A percentile compares a stretch with the other conserved stretches of the same genome.
Evolutionary conservation across 2,113 vertebrate species (phyloP).

Genomic region (Burhinus bistriatus): DNA sequence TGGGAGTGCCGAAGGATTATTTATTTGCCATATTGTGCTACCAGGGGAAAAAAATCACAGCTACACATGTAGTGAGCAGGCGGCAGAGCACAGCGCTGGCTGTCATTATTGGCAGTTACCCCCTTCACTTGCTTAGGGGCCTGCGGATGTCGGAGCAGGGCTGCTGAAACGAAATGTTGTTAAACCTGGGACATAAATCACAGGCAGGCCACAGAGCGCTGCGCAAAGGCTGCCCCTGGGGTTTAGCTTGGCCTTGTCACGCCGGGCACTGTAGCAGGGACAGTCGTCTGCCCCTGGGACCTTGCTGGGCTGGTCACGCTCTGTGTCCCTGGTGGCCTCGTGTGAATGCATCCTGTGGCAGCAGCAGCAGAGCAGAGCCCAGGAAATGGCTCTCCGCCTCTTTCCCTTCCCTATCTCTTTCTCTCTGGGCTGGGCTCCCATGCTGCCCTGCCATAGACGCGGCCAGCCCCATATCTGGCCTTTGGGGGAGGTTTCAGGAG

Average conservation of each 20-base stretch:
- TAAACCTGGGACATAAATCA: background rate
- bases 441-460: background rate
- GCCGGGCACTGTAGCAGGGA: background rate
- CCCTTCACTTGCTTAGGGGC: background rate
- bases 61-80: fast-evolving
- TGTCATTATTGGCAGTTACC: background rate
- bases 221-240: background rate
- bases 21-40: background rate
- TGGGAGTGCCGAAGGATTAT: background rate
- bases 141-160: fast-evolving
- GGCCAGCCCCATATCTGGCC: background rate
- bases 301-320: background rate
- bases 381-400: background rate
- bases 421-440: background rate
- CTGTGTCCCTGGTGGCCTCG: fast-evolving
- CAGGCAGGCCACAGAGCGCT: background rate
- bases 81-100: background rate
- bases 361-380: background rate
- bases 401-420: background rate
- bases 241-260: background rate
- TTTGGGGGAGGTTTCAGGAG: background rate
- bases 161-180: background rate
- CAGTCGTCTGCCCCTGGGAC: background rate
- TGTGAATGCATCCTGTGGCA: background rate
- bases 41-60: background rate